Base-by-base conservation (phyloP, 2,888 invertebrate species). In the Drosophila niveifrons region DNA sequence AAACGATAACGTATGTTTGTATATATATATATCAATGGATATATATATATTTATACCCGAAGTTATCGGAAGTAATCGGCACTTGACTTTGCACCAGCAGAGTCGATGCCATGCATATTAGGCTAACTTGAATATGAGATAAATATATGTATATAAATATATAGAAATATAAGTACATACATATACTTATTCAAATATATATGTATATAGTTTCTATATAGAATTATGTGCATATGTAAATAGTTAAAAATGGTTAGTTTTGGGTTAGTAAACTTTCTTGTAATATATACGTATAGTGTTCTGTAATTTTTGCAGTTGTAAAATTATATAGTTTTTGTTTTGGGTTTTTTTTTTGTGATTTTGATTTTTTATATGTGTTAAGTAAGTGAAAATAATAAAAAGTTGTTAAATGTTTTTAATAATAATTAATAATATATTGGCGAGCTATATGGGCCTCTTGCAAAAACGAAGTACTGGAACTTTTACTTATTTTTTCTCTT, bases 371-470 rank as follows among this genome's bases (percentile, higher is more conserved):
- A n/a, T 67, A 47, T 76, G 72, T 74, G 66, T 87, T 85, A 68
- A 79, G 70, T 85, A 68, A 79, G 70, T 81, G 80, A 69, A 77
- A 80, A 87, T 84, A 87, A 89, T 82, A 84, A 87, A 82, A 86
- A 78, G 73, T 80, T 57, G 76, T 80, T 87, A 87, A 87, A 87
- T 82, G 77, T 82, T 65, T 69, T 79, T 73, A 80, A 85, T 85
- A 86, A 80, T 88, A 81, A 83, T 81, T 89, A 89, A 86, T 89
- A 84, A 82, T 88, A 83, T 92, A 92, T 92, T 92, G 93, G 93
- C 93, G 93, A 93, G 93, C 93, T 93, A 93, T 92, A 92, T 93
- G 93, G 93, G 93, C 93, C 92, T 93, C 93, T 93, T 93, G 93
- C 93, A 93, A 93, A 93, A 93, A 93, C 93, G 93, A 93, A 93